Conservation (phyloP, 1,140 invertebrate genomes). For the Drosophila takahashii region DNA sequence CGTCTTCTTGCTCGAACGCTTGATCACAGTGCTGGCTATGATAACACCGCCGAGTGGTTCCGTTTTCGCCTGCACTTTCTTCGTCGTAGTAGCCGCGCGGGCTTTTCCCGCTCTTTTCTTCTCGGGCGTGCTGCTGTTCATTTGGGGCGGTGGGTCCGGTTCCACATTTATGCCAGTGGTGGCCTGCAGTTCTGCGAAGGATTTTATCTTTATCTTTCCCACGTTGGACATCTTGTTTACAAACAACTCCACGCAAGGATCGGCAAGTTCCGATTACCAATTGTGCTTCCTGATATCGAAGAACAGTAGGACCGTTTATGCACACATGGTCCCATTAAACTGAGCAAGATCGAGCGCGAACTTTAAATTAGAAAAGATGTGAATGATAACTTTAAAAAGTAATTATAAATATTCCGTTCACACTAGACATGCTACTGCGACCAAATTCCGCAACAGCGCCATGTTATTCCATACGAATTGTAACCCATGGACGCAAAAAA, state of each 20-base stretch:
- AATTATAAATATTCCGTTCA: too few species aligned
- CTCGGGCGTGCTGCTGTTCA: constrained; percentile 34
- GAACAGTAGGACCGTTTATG: background rate
- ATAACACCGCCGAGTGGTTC: background rate
- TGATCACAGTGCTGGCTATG: constrained; percentile 22
- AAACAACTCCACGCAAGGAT: background rate
- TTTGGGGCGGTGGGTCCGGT: background rate
- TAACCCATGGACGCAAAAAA: too few species aligned
- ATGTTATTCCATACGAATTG: too few species aligned
- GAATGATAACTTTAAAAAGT: too few species aligned
- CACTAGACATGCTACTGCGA: too few species aligned
- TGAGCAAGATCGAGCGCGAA: background rate
- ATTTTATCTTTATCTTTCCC: constrained; percentile 55
- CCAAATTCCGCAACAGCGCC: too few species aligned
- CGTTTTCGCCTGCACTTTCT: constrained; percentile 27
- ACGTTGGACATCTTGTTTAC: constrained; percentile 41
- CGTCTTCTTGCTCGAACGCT: constrained; percentile 57
- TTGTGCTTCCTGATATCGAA: background rate
- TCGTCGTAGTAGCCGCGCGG: constrained; percentile 53
- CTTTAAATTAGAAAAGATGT: background rate
- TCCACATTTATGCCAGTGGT: background rate
- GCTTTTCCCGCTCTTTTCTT: constrained; percentile 50
- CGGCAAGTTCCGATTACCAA: background rate
- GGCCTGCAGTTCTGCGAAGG: constrained; percentile 36
- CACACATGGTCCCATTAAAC: background rate